Evolutionary conservation across 2,113 vertebrate species (phyloP), one percentile per base, ranked within the genome.

Genomic region (Dinomys branickii): DNA sequence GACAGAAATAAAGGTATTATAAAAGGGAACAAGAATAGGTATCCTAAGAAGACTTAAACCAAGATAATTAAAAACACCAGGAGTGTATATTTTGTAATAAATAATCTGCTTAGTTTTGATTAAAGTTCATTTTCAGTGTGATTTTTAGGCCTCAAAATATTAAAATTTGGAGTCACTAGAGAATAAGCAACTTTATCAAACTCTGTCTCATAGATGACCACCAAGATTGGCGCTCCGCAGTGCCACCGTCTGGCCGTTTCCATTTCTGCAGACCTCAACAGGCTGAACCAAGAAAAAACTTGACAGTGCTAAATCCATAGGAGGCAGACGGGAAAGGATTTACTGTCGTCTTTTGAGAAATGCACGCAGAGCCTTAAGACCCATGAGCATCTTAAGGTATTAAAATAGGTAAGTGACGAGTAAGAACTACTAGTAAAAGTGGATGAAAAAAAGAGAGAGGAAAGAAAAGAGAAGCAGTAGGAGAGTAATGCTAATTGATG

Each of bases 171-270:
- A 78, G 33, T 71, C 33, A 28, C 2, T 30, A 7, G 50, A 41
- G 11, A 81, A 30, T 44, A 44, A 41, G 16, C 20, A 84, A 1
- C 19, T 10, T 65, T 17, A 33, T 22, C 41, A 20, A 30, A 10
- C 54, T 2, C 9, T 59, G 2, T 47, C 5, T 2, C 28, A 1
- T 4, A 26, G 0, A 7, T 8, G 12, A 41, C 0, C 19, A 14
- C 19, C n/a, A 78, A 50, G 5, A 10, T 16, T 33, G 41, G 38
- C 17, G 30, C 17, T 81, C 71, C 41, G 67, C 35, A 65, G 56
- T 4, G 50, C 56, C 78, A 63, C 82, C 50, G 11, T 44, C 85
- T 77, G 82, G 13, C 11, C 44, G 38, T 52, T 86, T 77, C 69
- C 1, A 5, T 58, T 44, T 75, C 33, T 35, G 50, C 38, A 58